A percentile compares a stretch with the other conserved stretches of the same genome.
Conservation (phyloP, 1,140 invertebrate genomes). For the Drosophila sp. region DNA sequence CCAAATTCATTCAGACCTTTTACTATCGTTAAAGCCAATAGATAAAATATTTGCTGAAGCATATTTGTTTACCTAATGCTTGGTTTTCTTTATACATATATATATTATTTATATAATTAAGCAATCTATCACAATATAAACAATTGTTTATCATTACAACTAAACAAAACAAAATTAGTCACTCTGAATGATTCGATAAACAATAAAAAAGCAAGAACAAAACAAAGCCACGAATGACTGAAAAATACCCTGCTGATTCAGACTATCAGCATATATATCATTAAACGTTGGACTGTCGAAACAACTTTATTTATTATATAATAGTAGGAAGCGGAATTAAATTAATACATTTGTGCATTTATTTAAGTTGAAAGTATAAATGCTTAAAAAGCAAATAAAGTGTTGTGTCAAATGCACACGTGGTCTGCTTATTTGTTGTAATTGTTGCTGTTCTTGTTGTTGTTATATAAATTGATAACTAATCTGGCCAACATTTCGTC, state of each 20-base stretch:
- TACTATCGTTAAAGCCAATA: background rate
- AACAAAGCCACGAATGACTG: background rate
- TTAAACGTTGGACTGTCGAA: too few species aligned
- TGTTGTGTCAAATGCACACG: conserved; percentile 36
- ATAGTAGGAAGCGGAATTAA: too few species aligned
- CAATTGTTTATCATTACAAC: conserved; percentile 9
- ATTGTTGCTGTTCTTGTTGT: conserved; percentile 22
- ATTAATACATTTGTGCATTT: too few species aligned
- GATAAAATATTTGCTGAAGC: too few species aligned
- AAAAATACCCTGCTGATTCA: background rate
- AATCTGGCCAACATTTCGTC: conserved; percentile 26
- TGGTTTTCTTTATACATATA: background rate
- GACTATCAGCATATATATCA: background rate
- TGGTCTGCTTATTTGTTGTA: conserved; percentile 31
- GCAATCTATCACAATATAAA: conserved; percentile 5
- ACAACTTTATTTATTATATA: too few species aligned
- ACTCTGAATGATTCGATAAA: conserved; percentile 11
- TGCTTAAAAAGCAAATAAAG: conserved; percentile 47
- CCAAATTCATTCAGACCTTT: background rate
- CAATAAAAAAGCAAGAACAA: background rate
- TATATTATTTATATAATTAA: background rate
- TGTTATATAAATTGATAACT: conserved; percentile 48
- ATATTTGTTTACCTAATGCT: background rate
- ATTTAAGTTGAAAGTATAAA: conserved; percentile 31
- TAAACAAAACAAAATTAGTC: conserved; percentile 24